Evolutionary conservation across 2,888 invertebrate genomes (phyloP), one percentile per base, ranked within the genome.

Genomic region (Isoperla grammatica): DNA sequence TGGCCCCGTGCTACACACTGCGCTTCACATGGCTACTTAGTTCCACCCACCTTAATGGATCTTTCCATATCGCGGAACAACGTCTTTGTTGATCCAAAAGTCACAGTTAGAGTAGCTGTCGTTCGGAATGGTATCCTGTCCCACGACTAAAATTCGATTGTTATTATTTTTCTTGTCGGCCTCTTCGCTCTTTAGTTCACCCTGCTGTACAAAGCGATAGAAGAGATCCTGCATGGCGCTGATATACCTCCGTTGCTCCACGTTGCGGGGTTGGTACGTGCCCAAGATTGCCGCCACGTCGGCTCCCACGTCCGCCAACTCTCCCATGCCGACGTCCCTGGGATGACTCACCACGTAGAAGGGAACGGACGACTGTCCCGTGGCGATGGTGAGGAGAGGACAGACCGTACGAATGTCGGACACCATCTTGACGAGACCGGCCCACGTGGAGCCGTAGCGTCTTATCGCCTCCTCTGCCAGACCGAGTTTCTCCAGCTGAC

Each of bases 201-300:
- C 56, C 17, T 54, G 29, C 19, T 54, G 20, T 9, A 60, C 35
- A 19, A 83, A 93, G 68, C 87, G 83, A 73, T 90, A 90, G 74
- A 93, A 93, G 29, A 90, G 74, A 64, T 86, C 84, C 70, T 90
- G 90, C 79, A 92, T 87, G 11, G 90, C 86, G 0, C 86, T 81
- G 66, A 88, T 82, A 70, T 84, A 91, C 15, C 87, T 79, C 43
- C 86, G 81, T 70, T 90, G 88, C 67, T 87, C 86, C 0, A 85
- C 83, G 40, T 84, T 84, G 67, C 82, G 83, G 0, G 87, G 84
- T 61, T 85, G 84, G 67, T 87, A 89, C 12, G 84, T 81, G 0
- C 88, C 90, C 48, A 93, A 79, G 66, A 93, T 91, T 1, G 90
- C 90, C 56, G 83, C 81, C 0, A 88, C 80, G 70, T 93, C 93